Evolutionary conservation across 2,113 vertebrate species (phyloP).

Genomic region (Prolemur simus): DNA sequence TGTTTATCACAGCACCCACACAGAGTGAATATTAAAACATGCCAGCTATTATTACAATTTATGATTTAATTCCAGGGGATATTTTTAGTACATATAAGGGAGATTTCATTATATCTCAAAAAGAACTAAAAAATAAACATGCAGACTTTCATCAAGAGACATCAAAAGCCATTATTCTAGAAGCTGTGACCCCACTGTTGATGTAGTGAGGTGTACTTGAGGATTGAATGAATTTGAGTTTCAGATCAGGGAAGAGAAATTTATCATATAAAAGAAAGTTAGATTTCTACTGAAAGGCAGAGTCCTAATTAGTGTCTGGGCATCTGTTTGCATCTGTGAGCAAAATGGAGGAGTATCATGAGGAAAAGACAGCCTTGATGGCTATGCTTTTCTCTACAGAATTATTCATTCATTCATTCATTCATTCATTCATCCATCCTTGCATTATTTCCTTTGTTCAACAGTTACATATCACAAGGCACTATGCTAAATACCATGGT

Average conservation of each 20-base stretch:
- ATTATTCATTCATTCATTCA: not conserved
- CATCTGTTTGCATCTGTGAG: not conserved
- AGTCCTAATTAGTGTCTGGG: not conserved
- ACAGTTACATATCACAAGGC: not conserved
- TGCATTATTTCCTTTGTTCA: not conserved
- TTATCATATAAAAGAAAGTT: not conserved
- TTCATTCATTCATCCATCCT: not conserved
- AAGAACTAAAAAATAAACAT: not conserved
- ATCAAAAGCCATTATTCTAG: not conserved
- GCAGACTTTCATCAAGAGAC: not conserved
- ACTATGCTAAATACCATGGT: not conserved
- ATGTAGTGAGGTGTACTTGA: not conserved
- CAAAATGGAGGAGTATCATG: not conserved
- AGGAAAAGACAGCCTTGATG: not conserved
- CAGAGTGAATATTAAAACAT: not conserved
- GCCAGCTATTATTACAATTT: not conserved
- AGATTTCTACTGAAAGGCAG: not conserved
- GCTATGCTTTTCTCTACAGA: not conserved
- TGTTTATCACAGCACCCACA: not conserved
- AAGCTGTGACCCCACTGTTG: not conserved
- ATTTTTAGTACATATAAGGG: not conserved
- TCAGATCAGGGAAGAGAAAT: not conserved
- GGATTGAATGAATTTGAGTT: not conserved
- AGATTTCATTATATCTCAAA: not conserved
- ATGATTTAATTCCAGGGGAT: not conserved